Conservation (phyloP, 2,888 invertebrate genomes). For the Ptychoptera albimana region DNA sequence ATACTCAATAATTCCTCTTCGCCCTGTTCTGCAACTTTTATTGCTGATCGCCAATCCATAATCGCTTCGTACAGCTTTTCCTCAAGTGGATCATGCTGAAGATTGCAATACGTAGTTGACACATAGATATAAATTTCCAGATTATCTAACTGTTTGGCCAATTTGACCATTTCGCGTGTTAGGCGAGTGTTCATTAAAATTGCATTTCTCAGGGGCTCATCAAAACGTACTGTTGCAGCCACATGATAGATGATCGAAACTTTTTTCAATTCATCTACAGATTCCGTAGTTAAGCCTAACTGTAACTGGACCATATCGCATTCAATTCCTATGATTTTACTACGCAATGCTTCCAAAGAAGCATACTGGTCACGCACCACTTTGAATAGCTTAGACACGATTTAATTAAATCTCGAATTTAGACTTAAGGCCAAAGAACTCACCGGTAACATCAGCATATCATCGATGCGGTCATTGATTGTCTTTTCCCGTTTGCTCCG, state of each 20-base stretch:
- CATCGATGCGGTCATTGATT: constrained; percentile 45
- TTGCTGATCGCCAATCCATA: constrained; percentile 50
- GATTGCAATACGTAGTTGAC: constrained; percentile 78
- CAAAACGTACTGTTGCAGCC: constrained; percentile 69
- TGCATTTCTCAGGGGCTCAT: constrained; percentile 54
- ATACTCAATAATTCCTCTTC: constrained; percentile 39
- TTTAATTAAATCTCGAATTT: constrained; percentile 34
- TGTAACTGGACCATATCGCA: constrained; percentile 43
- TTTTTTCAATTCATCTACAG: constrained; percentile 36
- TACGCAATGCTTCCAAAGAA: too few relatives aligned
- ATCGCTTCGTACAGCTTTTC: constrained; percentile 40
- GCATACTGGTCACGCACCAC: too few relatives aligned
- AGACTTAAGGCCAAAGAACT: constrained; percentile 20
- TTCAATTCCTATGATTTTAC: constrained; percentile 46
- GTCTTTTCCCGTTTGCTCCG: constrained; percentile 52
- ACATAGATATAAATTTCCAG: constrained; percentile 43
- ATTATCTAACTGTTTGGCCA: constrained; percentile 37
- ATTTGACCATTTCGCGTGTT: constrained; percentile 42
- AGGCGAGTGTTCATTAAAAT: constrained; percentile 47
- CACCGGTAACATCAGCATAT: constrained; percentile 37
- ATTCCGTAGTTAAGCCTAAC: constrained; percentile 38
- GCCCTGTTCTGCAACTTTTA: constrained; percentile 44
- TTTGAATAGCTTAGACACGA: too few relatives aligned
- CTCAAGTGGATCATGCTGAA: constrained; percentile 52
- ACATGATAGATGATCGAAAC: constrained; percentile 58